Conservation (phyloP, 2,888 invertebrate species). For the Brachypalpus laphriformis region DNA sequence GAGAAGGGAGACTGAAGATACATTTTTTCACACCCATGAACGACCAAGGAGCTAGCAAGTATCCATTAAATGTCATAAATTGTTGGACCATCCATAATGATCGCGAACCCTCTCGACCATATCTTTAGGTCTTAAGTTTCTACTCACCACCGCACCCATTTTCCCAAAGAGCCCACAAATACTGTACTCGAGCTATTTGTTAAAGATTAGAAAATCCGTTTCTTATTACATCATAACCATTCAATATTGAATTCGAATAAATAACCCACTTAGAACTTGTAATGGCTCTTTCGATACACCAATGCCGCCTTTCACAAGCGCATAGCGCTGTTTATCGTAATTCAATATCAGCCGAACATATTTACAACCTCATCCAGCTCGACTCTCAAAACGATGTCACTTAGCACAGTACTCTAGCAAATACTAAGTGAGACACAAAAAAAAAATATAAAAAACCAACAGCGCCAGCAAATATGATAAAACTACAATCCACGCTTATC, state of each 20-base stretch:
- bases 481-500: constrained; percentile 63
- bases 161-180: background rate
- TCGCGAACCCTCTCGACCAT: background rate
- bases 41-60: no score
- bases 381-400: constrained; percentile 36
- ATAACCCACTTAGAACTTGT: background rate
- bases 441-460: background rate
- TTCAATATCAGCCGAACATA: constrained; percentile 15
- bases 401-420: constrained; percentile 45
- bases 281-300: background rate
- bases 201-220: background rate
- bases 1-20: no score
- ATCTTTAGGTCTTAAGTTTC: background rate
- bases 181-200: background rate
- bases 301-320: background rate
- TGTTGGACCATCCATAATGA: no score
- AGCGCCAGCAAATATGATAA: constrained; percentile 53
- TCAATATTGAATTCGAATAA: background rate
- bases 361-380: constrained; percentile 23
- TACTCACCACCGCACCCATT: background rate
- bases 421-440: background rate
- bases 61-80: no score
- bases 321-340: constrained; percentile 7
- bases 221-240: background rate
- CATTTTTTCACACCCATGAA: no score